Base-by-base conservation (phyloP, 1,140 invertebrate genomes). In the Thaumatotibia leucotreta region DNA sequence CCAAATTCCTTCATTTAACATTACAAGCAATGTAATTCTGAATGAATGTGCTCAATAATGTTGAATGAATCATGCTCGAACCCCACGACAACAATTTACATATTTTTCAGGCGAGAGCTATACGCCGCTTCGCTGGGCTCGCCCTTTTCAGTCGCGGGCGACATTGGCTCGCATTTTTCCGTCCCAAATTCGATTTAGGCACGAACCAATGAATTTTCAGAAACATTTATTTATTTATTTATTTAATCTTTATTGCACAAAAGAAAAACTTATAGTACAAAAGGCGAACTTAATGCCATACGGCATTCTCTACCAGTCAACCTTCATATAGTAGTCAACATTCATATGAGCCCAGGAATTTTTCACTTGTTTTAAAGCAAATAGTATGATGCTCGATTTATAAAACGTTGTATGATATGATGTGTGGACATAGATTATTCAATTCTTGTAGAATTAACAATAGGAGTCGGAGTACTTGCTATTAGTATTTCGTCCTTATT, bases 111-210 rank as follows among this genome's bases (percentile, higher is more conserved):
- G n/a, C 27, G 24, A 58, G 24, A 23, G 17, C 4, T 23, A 52
- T 54, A 54, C 24, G 14, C 14, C 52, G 52, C 23, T 58, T n/a
- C 27, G 27, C 11, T 58, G 27, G 52, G n/a, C 24, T 24, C 23
- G 52, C 52, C 52, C 24, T 58, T 58, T 58, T 58, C 24, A 58
- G n/a, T 31, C 14, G 52, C 23, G 52, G 29, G n/a, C 27, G 52
- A 58, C 52, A 58, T 58, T 31, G 52, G 27, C 52, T 58, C 52
- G 50, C 50, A 58, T 58, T 58, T 58, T 58, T 58, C 33, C 52
- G 4, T 31, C 52, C 52, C 23, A 31, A 58, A 58, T 58, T 31
- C 27, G 24, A 58, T 58, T 58, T 58, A 1, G 23, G 4, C 52
- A 58, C 52, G 24, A 14, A 29, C 52, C 52, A 58, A 58, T 58